phyloP scores from a whole-genome alignment of 2,888 invertebrate genomes.

The Colletes collaris region DNA sequence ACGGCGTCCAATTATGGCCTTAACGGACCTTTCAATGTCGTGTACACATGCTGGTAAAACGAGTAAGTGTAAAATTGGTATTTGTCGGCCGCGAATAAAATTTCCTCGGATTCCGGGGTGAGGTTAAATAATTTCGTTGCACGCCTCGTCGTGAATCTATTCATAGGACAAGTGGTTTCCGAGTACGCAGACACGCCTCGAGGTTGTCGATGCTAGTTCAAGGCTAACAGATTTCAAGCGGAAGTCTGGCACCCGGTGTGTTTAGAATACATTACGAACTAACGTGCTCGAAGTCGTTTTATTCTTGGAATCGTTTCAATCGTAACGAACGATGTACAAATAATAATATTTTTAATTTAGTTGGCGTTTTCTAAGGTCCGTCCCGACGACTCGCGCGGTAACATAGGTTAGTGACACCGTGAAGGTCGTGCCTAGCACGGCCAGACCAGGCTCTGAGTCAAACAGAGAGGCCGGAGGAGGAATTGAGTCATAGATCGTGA shows the following conservation, averaged over 20 bases:
- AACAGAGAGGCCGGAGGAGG: background rate
- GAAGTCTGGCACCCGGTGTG: conserved; percentile 79
- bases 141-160: conserved; percentile 16
- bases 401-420: conserved; percentile 81
- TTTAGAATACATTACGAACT: conserved; percentile 76
- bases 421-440: conserved; percentile 70
- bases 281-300: conserved; percentile 37
- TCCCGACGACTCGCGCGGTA: conserved; percentile 63
- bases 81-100: too few species aligned
- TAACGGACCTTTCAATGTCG: too few species aligned
- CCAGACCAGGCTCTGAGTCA: conserved; percentile 33
- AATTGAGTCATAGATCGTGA: conserved; percentile 57
- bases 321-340: too few species aligned
- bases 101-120: too few species aligned
- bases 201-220: conserved; percentile 70
- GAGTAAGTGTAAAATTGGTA: too few species aligned
- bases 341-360: too few species aligned
- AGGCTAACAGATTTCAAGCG: conserved; percentile 76
- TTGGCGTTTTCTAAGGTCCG: conserved; percentile 25
- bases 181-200: conserved; percentile 16
- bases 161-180: conserved; percentile 29
- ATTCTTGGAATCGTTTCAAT: too few species aligned
- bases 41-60: too few species aligned
- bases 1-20: too few species aligned
- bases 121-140: too few species aligned